Base-by-base conservation (phyloP, 2,888 invertebrate genomes). In the Frankliniella intonsa region DNA sequence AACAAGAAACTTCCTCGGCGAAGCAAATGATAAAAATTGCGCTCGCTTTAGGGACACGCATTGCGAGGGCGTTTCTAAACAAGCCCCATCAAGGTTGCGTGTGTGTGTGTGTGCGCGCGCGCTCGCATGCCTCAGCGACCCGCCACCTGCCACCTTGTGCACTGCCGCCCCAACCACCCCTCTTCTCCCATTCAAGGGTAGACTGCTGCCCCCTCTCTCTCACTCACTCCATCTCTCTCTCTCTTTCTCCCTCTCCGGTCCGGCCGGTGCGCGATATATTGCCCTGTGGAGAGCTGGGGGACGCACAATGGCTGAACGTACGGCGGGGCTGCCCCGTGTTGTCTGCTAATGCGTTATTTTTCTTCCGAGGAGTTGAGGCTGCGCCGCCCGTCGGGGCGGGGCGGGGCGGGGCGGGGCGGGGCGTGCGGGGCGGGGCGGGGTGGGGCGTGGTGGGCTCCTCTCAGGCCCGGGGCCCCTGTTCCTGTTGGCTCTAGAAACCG, bases 341-440 rank as follows among this genome's bases (percentile, higher is more conserved):
- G 69, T 76, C 69, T 76, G 25, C 69, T 76, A 76, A 76, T 76
- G 69, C 69, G 69, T 76, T 76, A 76, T 76, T 76, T 76, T 76
- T 76, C 69, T 76, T 76, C 25, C n/a, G 25, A 25, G 69, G 69
- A 14, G 55, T 55, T 14, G 55, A 55, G 55, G 55, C 5, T 3
- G 55, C 69, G 25, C 22, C 11, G 69, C 17, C 19, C 12, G 55
- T 17, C 17, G 65, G n/a, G 65, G 1, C n/a, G 62, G 11, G 11
- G 62, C 62, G 11, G 62, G 62, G 62, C 62, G 14, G 14, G 62
- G 14, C 19, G 62, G 62, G 14, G 65, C 65, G 14, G n/a, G 19
- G 9, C 19, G 65, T 19, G 17, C n/a, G n/a, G n/a, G 65, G 65
- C 65, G 65, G 9, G 19, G 17, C 65, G 1, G n/a, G 17, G 65